These are phyloP conservation scores for Virgularia gustaviana DNA, from an alignment of 92 coral and sea anemone genomes.

Conservation along the genomic window DNA sequence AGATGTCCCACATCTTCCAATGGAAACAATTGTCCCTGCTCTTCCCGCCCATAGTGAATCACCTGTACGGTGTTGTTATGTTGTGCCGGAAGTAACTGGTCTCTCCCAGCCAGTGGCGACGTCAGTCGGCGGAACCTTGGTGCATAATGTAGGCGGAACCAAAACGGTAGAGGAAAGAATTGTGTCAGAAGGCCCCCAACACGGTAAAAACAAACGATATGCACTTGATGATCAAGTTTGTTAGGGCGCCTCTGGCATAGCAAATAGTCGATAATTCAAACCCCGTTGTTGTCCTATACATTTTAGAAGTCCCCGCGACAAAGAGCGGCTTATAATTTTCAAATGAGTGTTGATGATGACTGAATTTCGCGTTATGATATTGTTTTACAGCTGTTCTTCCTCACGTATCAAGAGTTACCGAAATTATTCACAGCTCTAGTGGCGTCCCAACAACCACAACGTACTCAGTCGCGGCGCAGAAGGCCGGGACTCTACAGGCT, in stretches of 20 bases:
- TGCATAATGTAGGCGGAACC: neutral
- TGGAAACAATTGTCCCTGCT: too few species aligned
- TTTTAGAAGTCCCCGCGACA: too few species aligned
- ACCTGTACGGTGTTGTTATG: slow-evolving; percentile 29
- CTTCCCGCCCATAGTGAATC: too few species aligned
- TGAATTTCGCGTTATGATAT: neutral
- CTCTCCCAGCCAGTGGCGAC: neutral
- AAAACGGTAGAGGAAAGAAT: slow-evolving; percentile 33
- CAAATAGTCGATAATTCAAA: too few species aligned
- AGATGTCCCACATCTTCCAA: neutral
- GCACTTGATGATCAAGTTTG: too few species aligned
- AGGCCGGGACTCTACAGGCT: neutral
- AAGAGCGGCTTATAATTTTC: too few species aligned
- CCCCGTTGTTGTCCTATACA: too few species aligned
- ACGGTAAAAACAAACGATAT: neutral
- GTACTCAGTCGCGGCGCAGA: neutral
- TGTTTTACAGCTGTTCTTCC: neutral
- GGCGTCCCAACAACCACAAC: neutral
- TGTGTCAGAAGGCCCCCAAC: neutral
- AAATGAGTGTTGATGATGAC: neutral
- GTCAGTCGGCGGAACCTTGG: slow-evolving; percentile 9
- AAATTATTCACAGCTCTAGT: neutral
- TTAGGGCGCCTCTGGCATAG: too few species aligned
- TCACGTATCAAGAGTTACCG: neutral
- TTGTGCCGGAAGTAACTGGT: slow-evolving; percentile 1